Evolutionary conservation across 2,888 invertebrate genomes (phyloP), one percentile per base, ranked within the genome.

Genomic region (Drosophila austrosaltans): DNA sequence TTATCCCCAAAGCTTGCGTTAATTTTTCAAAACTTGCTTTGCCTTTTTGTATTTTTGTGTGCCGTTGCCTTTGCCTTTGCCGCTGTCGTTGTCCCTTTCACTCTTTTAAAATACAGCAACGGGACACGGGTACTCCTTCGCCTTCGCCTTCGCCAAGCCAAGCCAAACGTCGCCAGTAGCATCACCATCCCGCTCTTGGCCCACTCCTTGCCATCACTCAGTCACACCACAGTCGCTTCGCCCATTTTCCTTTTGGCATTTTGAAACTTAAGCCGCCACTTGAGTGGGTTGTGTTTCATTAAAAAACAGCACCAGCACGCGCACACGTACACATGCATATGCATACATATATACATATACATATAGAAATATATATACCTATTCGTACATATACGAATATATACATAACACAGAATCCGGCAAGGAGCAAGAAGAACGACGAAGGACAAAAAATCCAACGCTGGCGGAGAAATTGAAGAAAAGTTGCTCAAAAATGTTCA

Each of bases 221-320:
- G 40, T 40, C 40, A 40, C 48, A 48, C 48, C 48, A 30, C 60
- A 69, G 75, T 53, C 64, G 59, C 68, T 63, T 69, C 75, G 70
- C 75, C 82, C 87, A 73, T 75, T 80, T 85, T 82, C 79, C 80
- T 85, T 79, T 75, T 67, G 65, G 82, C 67, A 76, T 87, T 80
- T 78, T 77, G 76, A 82, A 87, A 85, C 85, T 79, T 82, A 77
- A 85, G 86, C 82, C 77, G 72, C 76, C 81, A 79, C 83, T 85
- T 77, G 79, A 85, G 80, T 79, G 82, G 84, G 84, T 72, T 78
- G 77, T 75, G 80, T 85, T 79, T 82, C 78, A 79, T 79, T 82
- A 84, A 84, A 82, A 83, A 87, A 78, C 71, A 69, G 66, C 65
- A 61, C 65, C 48, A 62, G 40, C 53, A 22, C 53, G 63, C 12